Evolutionary conservation across 2,113 vertebrate genomes (phyloP), one percentile per base, ranked within the genome.

Genomic region (Clarias magur): DNA sequence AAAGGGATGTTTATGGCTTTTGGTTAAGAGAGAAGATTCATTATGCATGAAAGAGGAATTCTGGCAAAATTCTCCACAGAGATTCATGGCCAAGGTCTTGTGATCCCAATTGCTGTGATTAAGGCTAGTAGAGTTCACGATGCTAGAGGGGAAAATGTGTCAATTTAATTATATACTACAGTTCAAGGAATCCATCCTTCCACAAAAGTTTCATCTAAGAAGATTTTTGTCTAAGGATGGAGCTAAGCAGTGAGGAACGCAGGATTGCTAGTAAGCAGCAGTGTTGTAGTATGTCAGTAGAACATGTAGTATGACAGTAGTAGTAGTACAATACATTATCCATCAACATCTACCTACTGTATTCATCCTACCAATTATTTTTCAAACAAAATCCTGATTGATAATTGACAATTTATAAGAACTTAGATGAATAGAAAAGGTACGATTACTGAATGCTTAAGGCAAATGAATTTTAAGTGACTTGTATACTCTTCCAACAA

Each of bases 1-100:
- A 75, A 38, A 75, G 80, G 76, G 68, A 82, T 87, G 68, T 75
- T 82, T 82, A 78, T 53, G 57, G 83, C 21, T 76, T 53, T 57
- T n/a, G 48, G 62, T 70, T 80, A 3, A 59, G 76, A 30, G 62
- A 86, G 53, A n/a, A 17, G 48, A 68, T 86, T 68, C n/a, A 80
- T 86, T 67, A 80, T 80, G 53, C 63, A 80, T 80, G 53, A 27
- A 21, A 23, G 54, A 57, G 79, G 78, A 56, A 80, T 57, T 80
- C 25, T 27, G 75, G 60, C 60, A 57, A 53, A 67, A 67, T 79
- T 53, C 38, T 78, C 16, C 73, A 53, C 59, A 78, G 72, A 76
- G 16, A 63, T 62, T 76, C 84, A 48, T 4, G 38, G 38, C 84
- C 84, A 76, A 85, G 72, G 59, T 62, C 25, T 16, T 70, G 53